These are phyloP conservation scores for Diogma glabrata DNA, from an alignment of 2,888 invertebrate species.

Conservation along the genomic window DNA sequence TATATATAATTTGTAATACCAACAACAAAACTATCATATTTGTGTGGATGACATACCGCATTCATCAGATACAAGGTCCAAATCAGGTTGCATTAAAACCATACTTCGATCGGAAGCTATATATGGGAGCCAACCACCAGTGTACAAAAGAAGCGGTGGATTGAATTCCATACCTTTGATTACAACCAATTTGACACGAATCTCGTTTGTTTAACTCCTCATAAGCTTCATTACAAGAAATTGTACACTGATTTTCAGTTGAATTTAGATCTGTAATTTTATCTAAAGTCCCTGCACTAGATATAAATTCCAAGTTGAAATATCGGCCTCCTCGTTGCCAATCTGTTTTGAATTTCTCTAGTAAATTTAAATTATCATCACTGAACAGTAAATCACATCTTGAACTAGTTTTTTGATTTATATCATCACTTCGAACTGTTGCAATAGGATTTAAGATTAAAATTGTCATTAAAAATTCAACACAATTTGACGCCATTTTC, in stretches of 20 bases:
- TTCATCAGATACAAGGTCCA: conserved; percentile 13
- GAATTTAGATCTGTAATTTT: conserved; percentile 13
- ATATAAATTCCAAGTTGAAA: conserved; percentile 14
- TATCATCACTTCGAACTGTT: conserved; percentile 1
- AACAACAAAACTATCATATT: too few species aligned
- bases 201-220: conserved; percentile 3
- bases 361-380: conserved; percentile 9
- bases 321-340: conserved; percentile 14
- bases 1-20: too few species aligned
- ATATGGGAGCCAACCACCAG: conserved; percentile 15
- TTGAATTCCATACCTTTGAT: conserved; percentile 13
- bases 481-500: too few species aligned
- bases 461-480: too few species aligned
- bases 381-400: conserved; percentile 13
- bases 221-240: conserved; percentile 13
- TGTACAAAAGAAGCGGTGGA: conserved; percentile 12
- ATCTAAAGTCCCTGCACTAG: conserved; percentile 10
- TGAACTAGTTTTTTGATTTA: conserved; percentile 6
- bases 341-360: conserved; percentile 8
- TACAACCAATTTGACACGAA: conserved; percentile 12
- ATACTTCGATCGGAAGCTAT: conserved; percentile 11
- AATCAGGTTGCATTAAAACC: conserved; percentile 13
- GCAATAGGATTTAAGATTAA: not conserved
- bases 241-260: conserved; percentile 11
- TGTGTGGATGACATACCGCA: too few species aligned